Evolutionary conservation across 2,113 vertebrate genomes (phyloP).

Genomic region (Hucho hucho): DNA sequence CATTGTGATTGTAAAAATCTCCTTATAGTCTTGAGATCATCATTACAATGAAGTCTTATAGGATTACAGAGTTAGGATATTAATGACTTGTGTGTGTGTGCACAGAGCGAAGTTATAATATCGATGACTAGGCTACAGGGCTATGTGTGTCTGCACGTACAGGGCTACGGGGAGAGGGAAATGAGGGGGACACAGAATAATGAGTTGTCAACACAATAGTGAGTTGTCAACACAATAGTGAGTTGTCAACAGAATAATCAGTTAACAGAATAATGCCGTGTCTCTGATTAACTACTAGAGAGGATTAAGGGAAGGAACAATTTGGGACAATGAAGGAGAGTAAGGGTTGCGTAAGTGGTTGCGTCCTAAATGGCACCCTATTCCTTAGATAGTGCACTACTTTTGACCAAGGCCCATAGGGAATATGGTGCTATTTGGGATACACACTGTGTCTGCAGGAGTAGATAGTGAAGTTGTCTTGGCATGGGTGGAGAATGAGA

Average conservation of each 20-base stretch:
- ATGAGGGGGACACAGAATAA: constrained; percentile 45
- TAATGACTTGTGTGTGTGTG: constrained; percentile 47
- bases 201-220: constrained; percentile 39
- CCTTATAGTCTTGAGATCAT: constrained; percentile 70
- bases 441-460: background rate
- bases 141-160: constrained; percentile 9
- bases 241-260: constrained; percentile 37
- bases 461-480: constrained; percentile 7
- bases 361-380: too few species aligned
- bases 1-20: constrained; percentile 66
- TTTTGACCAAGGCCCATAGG: too few species aligned
- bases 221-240: constrained; percentile 37
- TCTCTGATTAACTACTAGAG: constrained; percentile 43
- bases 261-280: constrained; percentile 56
- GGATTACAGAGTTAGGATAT: constrained; percentile 73
- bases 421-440: background rate
- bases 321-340: background rate
- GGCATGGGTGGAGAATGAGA: constrained; percentile 5
- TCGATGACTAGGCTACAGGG: constrained; percentile 14
- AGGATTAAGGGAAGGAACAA: constrained; percentile 20
- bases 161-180: constrained; percentile 31
- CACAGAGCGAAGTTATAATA: too few species aligned
- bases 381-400: too few species aligned
- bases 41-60: constrained; percentile 68
- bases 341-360: background rate